Evolutionary conservation across 1,140 invertebrate genomes (phyloP), one percentile per base, ranked within the genome.

Genomic region (Papilio machaon): DNA sequence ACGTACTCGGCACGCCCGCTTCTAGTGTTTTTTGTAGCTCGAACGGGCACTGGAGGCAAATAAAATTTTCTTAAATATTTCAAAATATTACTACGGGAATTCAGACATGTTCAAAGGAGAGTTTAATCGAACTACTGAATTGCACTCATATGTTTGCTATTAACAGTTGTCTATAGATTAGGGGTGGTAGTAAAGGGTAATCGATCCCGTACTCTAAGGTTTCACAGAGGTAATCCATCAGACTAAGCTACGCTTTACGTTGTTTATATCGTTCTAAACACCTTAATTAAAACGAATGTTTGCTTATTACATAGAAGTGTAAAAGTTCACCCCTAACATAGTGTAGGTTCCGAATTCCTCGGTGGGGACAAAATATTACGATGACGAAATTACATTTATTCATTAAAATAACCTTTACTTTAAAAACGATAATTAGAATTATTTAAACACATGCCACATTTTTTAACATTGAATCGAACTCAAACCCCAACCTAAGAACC

Each of bases 11-110:
- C 1, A 81, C 60, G 0, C 82, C 89, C 6, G 85, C 85, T n/a
- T 82, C 78, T 70, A 94, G 58, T 6, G 77, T 83, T 80, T 89
- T 88, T 79, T 91, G 89, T 1, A 91, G 85, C 82, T 94, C 90
- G 79, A 91, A 93, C 0, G 93, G 93, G 76, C 93, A 94, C 93
- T 94, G 84, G 0, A 85, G 87, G 81, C 74, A 82, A 73, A 79
- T 23, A 80, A 83, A 81, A 95, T 90, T 73, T 92, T 73, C 2
- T n/a, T 43, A 54, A 38, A 78, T 23, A 52, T 60, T 10, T 73
- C 15, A 10, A 52, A 30, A 76, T 17, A 43, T 15, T 46, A 49
- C 47, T 30, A 30, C 38, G 38, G 38, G 2, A 43, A 43, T 43
- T 43, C 38, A 43, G 38, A 43, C 7, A 43, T 43, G 4, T 43